A percentile compares a stretch with the other conserved stretches of the same genome.
phyloP scores from a whole-genome alignment of 2,888 invertebrate genomes.

The Hyposoter dolosus region DNA sequence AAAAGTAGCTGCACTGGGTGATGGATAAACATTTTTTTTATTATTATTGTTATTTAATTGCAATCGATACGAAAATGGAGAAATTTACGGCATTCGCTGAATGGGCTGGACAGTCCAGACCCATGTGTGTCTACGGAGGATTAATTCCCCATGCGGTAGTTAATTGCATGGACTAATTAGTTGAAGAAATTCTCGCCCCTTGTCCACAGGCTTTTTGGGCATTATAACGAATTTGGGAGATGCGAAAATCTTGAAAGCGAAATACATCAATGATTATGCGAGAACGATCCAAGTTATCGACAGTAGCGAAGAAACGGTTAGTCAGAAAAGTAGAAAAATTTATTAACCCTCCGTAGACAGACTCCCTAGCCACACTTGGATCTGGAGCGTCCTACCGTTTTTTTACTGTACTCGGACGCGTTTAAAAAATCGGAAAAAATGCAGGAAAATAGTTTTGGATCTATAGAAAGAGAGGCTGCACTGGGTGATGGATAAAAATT shows the following conservation, averaged over 20 bases:
- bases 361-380: background rate
- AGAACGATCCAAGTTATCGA: slow-evolving; percentile 42
- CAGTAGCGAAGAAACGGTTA: slow-evolving; percentile 6
- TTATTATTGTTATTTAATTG: no score
- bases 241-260: background rate
- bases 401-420: no score
- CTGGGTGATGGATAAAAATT: no score
- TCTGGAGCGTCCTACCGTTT: no score
- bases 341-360: background rate
- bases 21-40: background rate
- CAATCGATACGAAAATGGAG: no score
- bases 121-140: no score
- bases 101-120: no score
- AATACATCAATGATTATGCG: slow-evolving; percentile 1
- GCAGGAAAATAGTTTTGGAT: no score
- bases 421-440: no score
- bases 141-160: background rate
- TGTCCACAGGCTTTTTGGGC: slow-evolving; percentile 24
- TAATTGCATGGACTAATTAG: background rate
- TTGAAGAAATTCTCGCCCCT: background rate
- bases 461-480: no score
- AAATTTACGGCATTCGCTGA: no score
- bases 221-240: slow-evolving; percentile 14
- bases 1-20: no score
- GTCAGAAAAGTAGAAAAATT: background rate